Evolutionary conservation across 1,140 invertebrate genomes (phyloP), one percentile per base, ranked within the genome.

Genomic region (Asobara japonica): DNA sequence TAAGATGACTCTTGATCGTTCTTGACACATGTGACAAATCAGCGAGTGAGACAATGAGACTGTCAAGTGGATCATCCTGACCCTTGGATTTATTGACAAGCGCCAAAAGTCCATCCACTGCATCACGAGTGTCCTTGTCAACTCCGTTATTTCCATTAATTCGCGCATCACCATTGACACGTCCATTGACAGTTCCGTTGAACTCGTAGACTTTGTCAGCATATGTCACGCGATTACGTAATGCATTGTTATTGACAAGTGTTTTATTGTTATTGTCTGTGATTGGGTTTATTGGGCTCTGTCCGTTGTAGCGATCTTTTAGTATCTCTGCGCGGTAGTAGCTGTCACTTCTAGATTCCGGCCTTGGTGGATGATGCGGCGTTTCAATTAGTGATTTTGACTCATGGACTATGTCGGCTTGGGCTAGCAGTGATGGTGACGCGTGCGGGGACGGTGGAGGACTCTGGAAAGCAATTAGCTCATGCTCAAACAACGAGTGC

Each of bases 21-120:
- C 77, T 82, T 85, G 78, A 79, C 68, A 82, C 77, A 27, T 84
- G 83, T 69, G 82, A 83, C 31, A 86, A 81, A 68, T 86, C 86
- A 16, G 84, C 83, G 68, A 89, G 72, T 30, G 87, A 87, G 41
- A 84, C 83, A 78, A 88, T 86, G 60, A 88, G 82, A 79, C 83
- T 87, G 76, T 83, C 82, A 77, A 88, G 82, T 72, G 85, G 82
- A 71, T 87, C 82, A 62, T 65, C 33, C 13, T 70, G 69, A 51
- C 62, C 41, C 25, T 11, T 69, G 11, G 70, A 60, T 36, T 87
- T 78, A 51, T 87, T 84, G 78, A 88, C 89, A 45, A 88, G 74
- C 4, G 87, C 82, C 69, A 89, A 74, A 33, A 90, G 78, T n/a
- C 88, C 88, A 68, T 88, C 85, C 20, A 79, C 69, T 22, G 81